Evolutionary conservation across 2,888 invertebrate genomes (phyloP), one percentile per base, ranked within the genome.

Genomic region (Platycheirus rosarum): DNA sequence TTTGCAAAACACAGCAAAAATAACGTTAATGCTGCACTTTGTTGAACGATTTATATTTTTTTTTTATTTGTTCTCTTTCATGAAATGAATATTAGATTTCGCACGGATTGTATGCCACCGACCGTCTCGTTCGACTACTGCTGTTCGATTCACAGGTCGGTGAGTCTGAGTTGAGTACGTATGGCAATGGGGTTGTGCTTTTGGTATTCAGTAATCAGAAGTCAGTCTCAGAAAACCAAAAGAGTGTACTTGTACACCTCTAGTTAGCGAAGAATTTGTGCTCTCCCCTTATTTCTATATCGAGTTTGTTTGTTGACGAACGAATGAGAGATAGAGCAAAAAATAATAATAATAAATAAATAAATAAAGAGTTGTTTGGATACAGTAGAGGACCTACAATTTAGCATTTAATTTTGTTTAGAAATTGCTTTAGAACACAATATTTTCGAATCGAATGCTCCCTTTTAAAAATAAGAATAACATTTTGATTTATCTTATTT

Each of bases 171-270:
- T n/a, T n/a, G 20, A 70, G 70, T 44, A 44, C n/a, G 44, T 44
- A 57, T 51, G 42, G 69, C 63, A 75, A 69, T 79, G 79, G 79
- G 68, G 55, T 63, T 75, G 74, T 63, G 49, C 13, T 49, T 60
- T 60, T 8, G n/a, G 29, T 60, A 16, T 60, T 42, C 42, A 26
- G 60, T 26, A 35, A 29, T 32, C 32, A 29, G 14, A 60, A 60
- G 26, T 29, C 26, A 42, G 42, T 18, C 40, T 49, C 62, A 49
- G 23, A 32, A n/a, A 55, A 69, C 23, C 63, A 62, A 68, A 44
- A 62, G 62, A 74, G 68, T 68, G 55, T 68, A 62, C 37, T 23
- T 37, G 29, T 37, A 23, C 57, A 13, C 23, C 55, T 57, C 44
- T 29, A 44, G 14, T 44, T 44, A 29, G 60, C 55, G 73, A 37